phyloP scores from a whole-genome alignment of 1,140 invertebrate species.

The Sogatella furcifera region DNA sequence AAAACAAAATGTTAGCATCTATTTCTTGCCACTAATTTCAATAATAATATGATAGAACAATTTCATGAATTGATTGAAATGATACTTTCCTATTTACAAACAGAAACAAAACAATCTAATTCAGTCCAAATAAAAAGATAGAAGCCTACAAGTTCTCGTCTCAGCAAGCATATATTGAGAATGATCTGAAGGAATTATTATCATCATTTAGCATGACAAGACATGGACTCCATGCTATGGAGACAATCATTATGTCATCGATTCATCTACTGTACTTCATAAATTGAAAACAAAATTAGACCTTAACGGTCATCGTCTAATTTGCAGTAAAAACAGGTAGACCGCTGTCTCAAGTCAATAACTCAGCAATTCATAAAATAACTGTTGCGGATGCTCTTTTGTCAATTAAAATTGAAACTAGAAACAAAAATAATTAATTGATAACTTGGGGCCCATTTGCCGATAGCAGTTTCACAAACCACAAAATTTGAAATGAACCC shows the following conservation, averaged over 20 bases:
- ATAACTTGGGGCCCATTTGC: constrained; percentile 1
- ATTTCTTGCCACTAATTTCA: too few species aligned
- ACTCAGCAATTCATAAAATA: too few species aligned
- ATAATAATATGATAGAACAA: too few species aligned
- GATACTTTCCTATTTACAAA: background rate
- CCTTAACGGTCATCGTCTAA: too few species aligned
- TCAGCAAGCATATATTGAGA: constrained; percentile 1
- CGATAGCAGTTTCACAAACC: background rate
- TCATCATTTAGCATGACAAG: background rate
- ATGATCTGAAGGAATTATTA: background rate
- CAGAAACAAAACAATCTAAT: background rate
- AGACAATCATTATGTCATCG: background rate
- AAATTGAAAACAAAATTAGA: background rate
- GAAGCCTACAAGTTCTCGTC: background rate
- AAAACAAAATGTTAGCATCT: too few species aligned
- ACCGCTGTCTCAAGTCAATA: too few species aligned
- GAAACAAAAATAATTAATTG: background rate
- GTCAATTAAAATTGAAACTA: too few species aligned
- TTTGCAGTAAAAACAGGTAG: too few species aligned
- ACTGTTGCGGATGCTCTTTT: too few species aligned
- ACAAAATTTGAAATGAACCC: background rate
- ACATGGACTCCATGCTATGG: background rate
- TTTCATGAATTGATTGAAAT: too few species aligned
- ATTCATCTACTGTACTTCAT: background rate
- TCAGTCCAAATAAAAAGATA: background rate